phyloP scores from a whole-genome alignment of 2,797 vertebrate species.

The Alfaro cultratus region DNA sequence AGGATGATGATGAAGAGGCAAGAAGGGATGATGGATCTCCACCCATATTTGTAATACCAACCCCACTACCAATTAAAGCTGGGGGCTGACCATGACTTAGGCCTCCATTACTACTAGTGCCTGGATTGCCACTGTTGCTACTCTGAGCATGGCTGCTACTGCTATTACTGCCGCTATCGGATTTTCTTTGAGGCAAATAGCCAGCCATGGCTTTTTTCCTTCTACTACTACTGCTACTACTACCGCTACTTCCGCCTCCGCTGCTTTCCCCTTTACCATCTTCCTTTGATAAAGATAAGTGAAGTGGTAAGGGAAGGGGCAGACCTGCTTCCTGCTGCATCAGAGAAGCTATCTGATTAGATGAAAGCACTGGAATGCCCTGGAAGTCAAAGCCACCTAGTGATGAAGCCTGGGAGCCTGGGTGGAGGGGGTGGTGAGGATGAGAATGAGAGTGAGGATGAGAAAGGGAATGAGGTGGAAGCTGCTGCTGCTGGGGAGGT shows the following conservation, averaged over 20 bases:
- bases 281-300: constrained; percentile 85
- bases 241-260: constrained; percentile 70
- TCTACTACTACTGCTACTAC: constrained; percentile 77
- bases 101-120: constrained; percentile 72
- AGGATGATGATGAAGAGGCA: constrained; percentile 83
- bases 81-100: constrained; percentile 79
- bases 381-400: constrained; percentile 86
- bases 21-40: constrained; percentile 81
- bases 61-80: constrained; percentile 79
- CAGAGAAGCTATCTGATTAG: constrained; percentile 86
- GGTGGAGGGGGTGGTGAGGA: constrained; percentile 84
- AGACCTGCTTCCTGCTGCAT: constrained; percentile 86
- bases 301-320: constrained; percentile 83
- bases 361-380: constrained; percentile 86
- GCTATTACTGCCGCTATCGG: constrained; percentile 72
- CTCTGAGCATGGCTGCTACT: constrained; percentile 71
- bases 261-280: constrained; percentile 82
- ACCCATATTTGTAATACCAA: constrained; percentile 79
- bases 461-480: constrained; percentile 81
- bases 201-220: constrained; percentile 88
- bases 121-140: constrained; percentile 77
- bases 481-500: constrained; percentile 81
- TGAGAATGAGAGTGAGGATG: constrained; percentile 84
- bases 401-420: constrained; percentile 81
- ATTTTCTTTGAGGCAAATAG: constrained; percentile 86